phyloP scores from a whole-genome alignment of 1,140 invertebrate species.

The Ephestia elutella region DNA sequence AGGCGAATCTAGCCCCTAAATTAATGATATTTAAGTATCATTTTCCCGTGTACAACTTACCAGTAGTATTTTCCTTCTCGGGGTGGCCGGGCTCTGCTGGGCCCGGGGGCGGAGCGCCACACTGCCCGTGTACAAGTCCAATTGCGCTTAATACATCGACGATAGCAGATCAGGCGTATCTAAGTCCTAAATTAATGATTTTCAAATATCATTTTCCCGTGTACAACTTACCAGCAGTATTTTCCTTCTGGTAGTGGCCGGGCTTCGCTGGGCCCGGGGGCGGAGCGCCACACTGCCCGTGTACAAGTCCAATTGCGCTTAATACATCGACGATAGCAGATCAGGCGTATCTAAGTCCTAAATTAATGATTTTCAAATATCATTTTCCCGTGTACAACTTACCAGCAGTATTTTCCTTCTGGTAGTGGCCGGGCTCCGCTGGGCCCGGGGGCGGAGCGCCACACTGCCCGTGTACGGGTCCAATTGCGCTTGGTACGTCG shows the following conservation, averaged over 20 bases:
- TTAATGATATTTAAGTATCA: too few relatives aligned
- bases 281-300: slow-evolving; percentile 55
- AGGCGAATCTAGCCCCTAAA: too few relatives aligned
- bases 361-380: too few relatives aligned
- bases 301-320: slow-evolving; percentile 59
- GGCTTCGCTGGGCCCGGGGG: slow-evolving; percentile 27
- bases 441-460: slow-evolving; percentile 37
- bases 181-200: too few relatives aligned
- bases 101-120: slow-evolving; percentile 48
- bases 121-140: slow-evolving; percentile 56
- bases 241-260: slow-evolving; percentile 30
- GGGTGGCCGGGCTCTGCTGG: slow-evolving; percentile 15
- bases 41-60: too few relatives aligned
- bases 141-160: too few relatives aligned
- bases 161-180: slow-evolving; percentile 56
- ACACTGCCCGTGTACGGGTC: slow-evolving; percentile 60
- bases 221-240: slow-evolving; percentile 52
- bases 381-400: too few relatives aligned
- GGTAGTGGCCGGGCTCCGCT: slow-evolving; percentile 18
- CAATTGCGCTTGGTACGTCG: too few relatives aligned
- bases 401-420: slow-evolving; percentile 51
- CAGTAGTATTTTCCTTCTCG: slow-evolving; percentile 43
- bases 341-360: too few relatives aligned
- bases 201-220: too few relatives aligned
- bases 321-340: slow-evolving; percentile 48